Evolutionary conservation across 2,797 vertebrate genomes (phyloP), one percentile per base, ranked within the genome.

Genomic region (Coluber constrictor): DNA sequence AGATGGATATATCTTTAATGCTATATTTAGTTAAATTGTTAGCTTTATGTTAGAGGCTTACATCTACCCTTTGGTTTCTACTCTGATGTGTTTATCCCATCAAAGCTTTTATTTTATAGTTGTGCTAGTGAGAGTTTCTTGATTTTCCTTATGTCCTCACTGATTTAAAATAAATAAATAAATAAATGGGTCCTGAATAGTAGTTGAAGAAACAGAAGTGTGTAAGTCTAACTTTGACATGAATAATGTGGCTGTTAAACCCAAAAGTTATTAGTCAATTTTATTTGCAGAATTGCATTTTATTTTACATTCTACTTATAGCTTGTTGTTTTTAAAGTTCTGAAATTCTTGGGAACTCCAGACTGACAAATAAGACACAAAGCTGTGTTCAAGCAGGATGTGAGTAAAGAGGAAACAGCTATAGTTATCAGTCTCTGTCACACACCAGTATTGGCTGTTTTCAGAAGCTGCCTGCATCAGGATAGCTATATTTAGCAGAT

Each of bases 331-430:
- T 94, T 43, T 86, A 93, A 94, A 89, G 96, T 93, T 89, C 90
- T n/a, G 86, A 79, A 92, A 86, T 90, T 94, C 93, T 47, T 94
- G 87, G 92, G 86, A 47, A 61, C 95, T 95, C 93, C 29, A 90
- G 91, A 90, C 93, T 91, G 89, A 83, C 90, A 91, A 66, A 55
- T 91, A 95, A 92, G 93, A 79, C 6, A 1, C 87, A 60, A 87
- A 27, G 51, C 91, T 95, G 43, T 95, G 93, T 93, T 60, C 3
- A 94, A 93, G 95, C 96, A 97, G 97, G 98, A 97, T 96, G 51
- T 97, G 97, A 98, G 94, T 97, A 97, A 93, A 97, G 94, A 97
- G 97, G 97, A 98, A 98, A 94, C 95, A 92, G 95, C 96, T 96
- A 95, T 89, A 95, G 56, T 86, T 20, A 95, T 95, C 92, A 92